Evolutionary conservation across 2,797 vertebrate genomes (phyloP).

Genomic region (Myripristis murdjan): DNA sequence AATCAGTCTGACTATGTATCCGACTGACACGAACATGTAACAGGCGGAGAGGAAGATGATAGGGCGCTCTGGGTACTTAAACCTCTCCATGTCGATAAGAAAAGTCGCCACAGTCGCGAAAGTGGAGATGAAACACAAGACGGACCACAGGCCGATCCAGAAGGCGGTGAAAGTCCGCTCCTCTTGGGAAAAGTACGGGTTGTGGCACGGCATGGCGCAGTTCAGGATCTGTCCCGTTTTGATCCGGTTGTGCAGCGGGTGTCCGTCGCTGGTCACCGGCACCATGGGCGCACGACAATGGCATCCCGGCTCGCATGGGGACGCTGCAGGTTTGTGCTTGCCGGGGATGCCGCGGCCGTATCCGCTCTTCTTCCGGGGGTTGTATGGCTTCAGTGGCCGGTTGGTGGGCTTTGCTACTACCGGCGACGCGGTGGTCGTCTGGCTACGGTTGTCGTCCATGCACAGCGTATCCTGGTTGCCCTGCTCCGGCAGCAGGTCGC

Average conservation of each 20-base stretch:
- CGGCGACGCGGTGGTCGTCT: slow-evolving; percentile 90
- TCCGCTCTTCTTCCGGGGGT: slow-evolving; percentile 76
- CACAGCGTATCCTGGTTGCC: slow-evolving; percentile 95
- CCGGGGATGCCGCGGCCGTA: slow-evolving; percentile 71
- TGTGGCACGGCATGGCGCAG: slow-evolving; percentile 97
- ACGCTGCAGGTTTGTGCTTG: slow-evolving; percentile 76
- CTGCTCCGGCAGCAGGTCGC: slow-evolving; percentile 94
- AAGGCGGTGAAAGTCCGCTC: slow-evolving; percentile 95
- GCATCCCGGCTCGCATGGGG: slow-evolving; percentile 91
- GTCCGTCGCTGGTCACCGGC: slow-evolving; percentile 90
- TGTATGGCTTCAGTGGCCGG: slow-evolving; percentile 80
- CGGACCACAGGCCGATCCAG: slow-evolving; percentile 97
- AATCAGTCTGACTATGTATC: slow-evolving; percentile 93
- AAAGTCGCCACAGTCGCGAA: slow-evolving; percentile 97
- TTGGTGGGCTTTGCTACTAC: slow-evolving; percentile 90
- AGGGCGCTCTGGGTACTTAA: slow-evolving; percentile 96
- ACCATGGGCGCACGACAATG: slow-evolving; percentile 96
- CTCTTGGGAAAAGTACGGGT: slow-evolving; percentile 95
- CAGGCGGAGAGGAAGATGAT: slow-evolving; percentile 97
- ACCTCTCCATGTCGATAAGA: slow-evolving; percentile 97
- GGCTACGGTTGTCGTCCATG: slow-evolving; percentile 99
- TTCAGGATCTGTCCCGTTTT: slow-evolving; percentile 93
- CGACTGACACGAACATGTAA: slow-evolving; percentile 95
- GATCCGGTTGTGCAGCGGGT: slow-evolving; percentile 96
- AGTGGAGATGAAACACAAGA: slow-evolving; percentile 96